These are phyloP conservation scores for Tethya wilhelma DNA, from an alignment of 37 sponge, comb jelly and placozoan genomes.

Conservation along the genomic window DNA sequence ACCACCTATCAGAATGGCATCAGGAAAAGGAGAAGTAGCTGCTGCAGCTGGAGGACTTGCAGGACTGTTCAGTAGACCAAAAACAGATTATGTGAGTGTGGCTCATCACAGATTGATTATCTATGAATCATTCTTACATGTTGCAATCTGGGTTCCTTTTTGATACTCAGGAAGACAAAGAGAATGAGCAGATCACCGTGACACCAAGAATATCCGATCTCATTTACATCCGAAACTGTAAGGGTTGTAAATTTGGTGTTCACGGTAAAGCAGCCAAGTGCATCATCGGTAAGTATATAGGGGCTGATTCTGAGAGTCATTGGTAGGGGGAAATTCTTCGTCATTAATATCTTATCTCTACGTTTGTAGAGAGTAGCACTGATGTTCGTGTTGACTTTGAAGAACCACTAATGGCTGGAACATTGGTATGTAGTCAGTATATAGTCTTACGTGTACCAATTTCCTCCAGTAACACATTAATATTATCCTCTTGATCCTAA, in stretches of 20 bases:
- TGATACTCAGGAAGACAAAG: constrained; percentile 25
- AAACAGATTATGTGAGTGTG: constrained; percentile 22
- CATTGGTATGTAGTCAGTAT: constrained; percentile 29
- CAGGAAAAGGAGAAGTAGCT: too few species aligned
- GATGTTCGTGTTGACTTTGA: constrained; percentile 56
- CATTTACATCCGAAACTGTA: constrained; percentile 62
- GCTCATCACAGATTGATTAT: neutral
- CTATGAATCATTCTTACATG: neutral
- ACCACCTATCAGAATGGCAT: too few species aligned
- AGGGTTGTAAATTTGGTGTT: constrained; percentile 33
- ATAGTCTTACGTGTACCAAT: neutral
- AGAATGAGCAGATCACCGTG: constrained; percentile 34
- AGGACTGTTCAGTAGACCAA: constrained; percentile 30
- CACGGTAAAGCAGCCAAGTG: constrained; percentile 56
- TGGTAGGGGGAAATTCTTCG: neutral
- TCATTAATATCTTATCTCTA: too few species aligned
- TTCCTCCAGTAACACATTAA: neutral
- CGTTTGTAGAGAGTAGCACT: constrained; percentile 37
- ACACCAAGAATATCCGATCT: constrained; percentile 45
- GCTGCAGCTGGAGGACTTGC: constrained; percentile 17
- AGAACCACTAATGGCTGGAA: constrained; percentile 55
- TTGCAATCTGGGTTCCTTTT: neutral
- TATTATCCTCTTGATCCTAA: neutral
- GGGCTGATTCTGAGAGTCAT: neutral
- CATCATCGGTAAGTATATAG: constrained; percentile 58